These are phyloP conservation scores for Rotaria sp. DNA, from an alignment of 2,888 invertebrate genomes.

Conservation along the genomic window DNA sequence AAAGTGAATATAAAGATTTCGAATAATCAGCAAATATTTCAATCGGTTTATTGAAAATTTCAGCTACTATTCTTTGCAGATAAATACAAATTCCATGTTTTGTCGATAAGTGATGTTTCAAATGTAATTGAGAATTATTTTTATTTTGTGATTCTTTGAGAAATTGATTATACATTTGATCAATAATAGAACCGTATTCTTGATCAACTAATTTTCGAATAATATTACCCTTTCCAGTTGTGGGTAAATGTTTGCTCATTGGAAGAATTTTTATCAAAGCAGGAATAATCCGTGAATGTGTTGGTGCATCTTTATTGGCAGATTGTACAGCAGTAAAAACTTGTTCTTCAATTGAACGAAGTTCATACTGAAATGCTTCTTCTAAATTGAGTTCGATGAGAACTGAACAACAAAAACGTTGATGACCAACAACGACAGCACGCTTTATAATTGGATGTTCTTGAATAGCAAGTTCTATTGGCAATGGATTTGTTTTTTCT, in stretches of 20 bases:
- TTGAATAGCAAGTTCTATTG: background rate
- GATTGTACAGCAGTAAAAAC: background rate
- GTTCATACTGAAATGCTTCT: background rate
- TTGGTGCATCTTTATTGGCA: background rate
- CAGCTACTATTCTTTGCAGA: background rate
- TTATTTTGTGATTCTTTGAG: background rate
- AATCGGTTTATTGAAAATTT: background rate
- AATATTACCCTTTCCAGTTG: background rate
- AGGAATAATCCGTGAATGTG: background rate
- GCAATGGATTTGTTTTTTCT: background rate
- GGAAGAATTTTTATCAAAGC: background rate
- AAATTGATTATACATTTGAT: background rate
- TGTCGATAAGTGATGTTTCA: background rate
- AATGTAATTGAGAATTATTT: background rate
- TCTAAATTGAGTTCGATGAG: background rate
- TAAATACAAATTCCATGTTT: background rate
- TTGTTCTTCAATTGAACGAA: background rate
- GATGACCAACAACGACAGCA: background rate
- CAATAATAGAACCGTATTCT: background rate
- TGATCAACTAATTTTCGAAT: background rate
- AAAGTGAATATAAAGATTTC: background rate
- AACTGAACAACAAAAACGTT: background rate
- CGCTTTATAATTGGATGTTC: background rate
- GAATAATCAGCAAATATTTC: background rate
- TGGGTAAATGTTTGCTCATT: background rate